Base-by-base conservation (phyloP, 2,113 vertebrate species). In the Psittacus erithacus region DNA sequence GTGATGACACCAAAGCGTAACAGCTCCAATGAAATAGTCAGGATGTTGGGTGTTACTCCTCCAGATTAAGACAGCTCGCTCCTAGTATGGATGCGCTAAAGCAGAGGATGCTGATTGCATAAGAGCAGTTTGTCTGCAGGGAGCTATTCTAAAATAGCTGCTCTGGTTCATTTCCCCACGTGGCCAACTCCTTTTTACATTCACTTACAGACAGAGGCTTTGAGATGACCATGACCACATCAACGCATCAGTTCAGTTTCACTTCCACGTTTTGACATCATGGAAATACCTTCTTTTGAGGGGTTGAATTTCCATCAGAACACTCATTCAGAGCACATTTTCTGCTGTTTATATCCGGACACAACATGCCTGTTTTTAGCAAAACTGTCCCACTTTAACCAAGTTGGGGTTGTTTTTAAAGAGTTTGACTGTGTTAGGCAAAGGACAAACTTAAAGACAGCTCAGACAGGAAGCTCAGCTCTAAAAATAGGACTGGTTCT, bases 381-480 rank as follows among this genome's bases (percentile, higher is more conserved):
- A 76, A 91, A 89, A 87, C 77, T 75, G 81, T 62, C 74, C 78
- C 65, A 87, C 74, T 92, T 95, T 75, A 93, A 90, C 15, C 41
- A 86, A 59, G 31, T 19, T n/a, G 33, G 57, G 55, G 57, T 71
- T 76, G 55, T 76, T 49, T 93, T 78, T 4, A 1, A 86, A 92
- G 94, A 82, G 74, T 93, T 95, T 92, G 78, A 44, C 73, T 92
- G 65, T 39, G 69, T 89, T 82, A 89, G 74, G 91, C 39, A 74
- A 94, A 94, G 91, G 92, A 94, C 94, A 91, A 87, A 89, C 74
- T 84, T 44, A 71, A 90, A 92, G 86, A 81, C 64, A 79, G 62
- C 63, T 95, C 91, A 91, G 89, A 95, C 95, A 97, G 96, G 96
- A 97, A 97, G 94, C 95, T 92, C 83, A 79, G 43, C 83, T 95